Evolutionary conservation across 2,888 invertebrate species (phyloP), one percentile per base, ranked within the genome.

Genomic region (Periphyllus acericola): DNA sequence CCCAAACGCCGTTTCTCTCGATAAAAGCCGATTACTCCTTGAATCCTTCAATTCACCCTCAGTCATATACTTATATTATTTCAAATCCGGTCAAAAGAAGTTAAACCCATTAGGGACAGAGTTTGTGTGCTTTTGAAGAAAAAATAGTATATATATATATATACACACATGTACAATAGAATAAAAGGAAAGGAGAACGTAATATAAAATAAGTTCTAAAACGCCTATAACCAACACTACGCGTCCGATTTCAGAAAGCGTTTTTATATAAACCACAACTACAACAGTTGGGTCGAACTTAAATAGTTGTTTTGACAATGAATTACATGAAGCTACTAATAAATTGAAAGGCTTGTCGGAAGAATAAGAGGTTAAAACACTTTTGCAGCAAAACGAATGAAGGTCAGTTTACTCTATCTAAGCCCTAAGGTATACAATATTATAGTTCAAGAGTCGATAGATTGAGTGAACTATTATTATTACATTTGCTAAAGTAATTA

Each of bases 1-100:
- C 75, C 76, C 32, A 11, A 46, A 52, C 46, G 66, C 29, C 75
- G 68, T 78, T 85, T 68, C 46, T n/a, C 17, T 46, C n/a, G 52
- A 68, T 84, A 78, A 85, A 84, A 85, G 84, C 84, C 84, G 84
- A 85, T 85, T 78, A 76, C 68, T 78, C 32, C 84, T 78, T 34
- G 34, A 68, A 78, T 78, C 46, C 76, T 46, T 78, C 68, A 46
- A 68, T 40, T 84, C 76, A 66, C 66, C 46, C 66, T 46, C 40
- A 32, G 21, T n/a, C 32, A 32, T 52, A 85, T 68, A 85, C 68
- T 85, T 85, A 84, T 84, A 60, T 84, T 84, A 85, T 85, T 85
- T 85, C 68, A 40, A 25, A 85, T 85, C 66, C 68, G 4, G 68
- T 68, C 84, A 78, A 85, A 85, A 68, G 78, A 46, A 78, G 66